Evolutionary conservation across 2,888 invertebrate species (phyloP).

Genomic region (Dryomyza anilis): DNA sequence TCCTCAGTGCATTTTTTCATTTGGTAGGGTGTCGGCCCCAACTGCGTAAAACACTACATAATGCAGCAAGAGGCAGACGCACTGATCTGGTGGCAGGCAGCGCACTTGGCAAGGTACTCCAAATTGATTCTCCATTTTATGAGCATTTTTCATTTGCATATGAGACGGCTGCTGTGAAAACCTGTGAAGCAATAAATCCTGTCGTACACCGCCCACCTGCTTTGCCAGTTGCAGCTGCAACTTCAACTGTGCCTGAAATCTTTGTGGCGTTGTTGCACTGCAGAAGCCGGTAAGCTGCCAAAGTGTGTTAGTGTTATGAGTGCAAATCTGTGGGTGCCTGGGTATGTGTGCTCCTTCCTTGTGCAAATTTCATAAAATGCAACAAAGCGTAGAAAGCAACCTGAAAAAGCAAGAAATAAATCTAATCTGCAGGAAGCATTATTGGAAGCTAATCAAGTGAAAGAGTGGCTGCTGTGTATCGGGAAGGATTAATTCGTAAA

Average conservation of each 20-base stretch:
- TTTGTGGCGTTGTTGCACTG: too few relatives aligned
- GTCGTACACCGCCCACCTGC: not conserved
- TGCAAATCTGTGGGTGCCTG: not conserved
- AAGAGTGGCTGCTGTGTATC: too few relatives aligned
- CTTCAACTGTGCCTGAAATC: too few relatives aligned
- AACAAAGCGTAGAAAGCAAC: not conserved
- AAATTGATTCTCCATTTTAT: not conserved
- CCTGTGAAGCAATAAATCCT: not conserved
- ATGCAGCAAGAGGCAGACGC: too few relatives aligned
- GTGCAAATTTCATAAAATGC: not conserved
- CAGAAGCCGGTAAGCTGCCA: not conserved
- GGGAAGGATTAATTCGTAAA: not conserved
- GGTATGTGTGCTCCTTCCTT: not conserved
- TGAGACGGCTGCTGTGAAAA: not conserved
- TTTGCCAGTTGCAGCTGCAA: too few relatives aligned
- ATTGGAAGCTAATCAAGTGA: constrained; percentile 8
- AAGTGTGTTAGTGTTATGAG: not conserved
- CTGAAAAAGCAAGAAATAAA: not conserved
- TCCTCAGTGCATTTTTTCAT: too few relatives aligned
- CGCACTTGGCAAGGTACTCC: too few relatives aligned
- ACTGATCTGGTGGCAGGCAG: too few relatives aligned
- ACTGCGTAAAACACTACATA: too few relatives aligned
- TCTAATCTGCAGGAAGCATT: not conserved
- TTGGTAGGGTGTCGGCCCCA: too few relatives aligned
- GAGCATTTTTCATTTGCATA: not conserved